A percentile compares a stretch with the other conserved stretches of the same genome.
phyloP scores from a whole-genome alignment of 2,113 vertebrate species.

The Salvator merianae region DNA sequence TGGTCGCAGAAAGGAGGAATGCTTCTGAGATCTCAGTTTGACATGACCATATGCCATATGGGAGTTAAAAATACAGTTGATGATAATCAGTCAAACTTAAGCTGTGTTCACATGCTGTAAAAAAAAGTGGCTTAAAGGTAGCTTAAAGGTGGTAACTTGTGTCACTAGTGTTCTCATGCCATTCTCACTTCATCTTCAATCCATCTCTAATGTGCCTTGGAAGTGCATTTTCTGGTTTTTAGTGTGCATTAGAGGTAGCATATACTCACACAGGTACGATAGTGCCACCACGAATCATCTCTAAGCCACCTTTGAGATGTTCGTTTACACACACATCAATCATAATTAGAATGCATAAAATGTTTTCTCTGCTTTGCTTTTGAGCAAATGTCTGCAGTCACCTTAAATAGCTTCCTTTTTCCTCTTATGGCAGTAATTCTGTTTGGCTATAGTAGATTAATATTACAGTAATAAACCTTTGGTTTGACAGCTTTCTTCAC shows the following conservation, averaged over 20 bases:
- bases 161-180: too few species aligned
- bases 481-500: neutral
- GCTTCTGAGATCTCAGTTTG: neutral
- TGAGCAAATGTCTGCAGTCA: neutral
- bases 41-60: neutral
- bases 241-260: too few species aligned
- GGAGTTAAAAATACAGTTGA: neutral
- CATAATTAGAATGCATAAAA: neutral
- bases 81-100: neutral
- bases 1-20: accelerated
- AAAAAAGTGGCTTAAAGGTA: too few species aligned
- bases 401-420: neutral
- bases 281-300: too few species aligned
- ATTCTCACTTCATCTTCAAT: too few species aligned
- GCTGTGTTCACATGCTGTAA: too few species aligned
- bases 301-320: too few species aligned
- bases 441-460: neutral
- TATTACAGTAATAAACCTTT: too few species aligned
- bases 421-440: neutral
- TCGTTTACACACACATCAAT: neutral
- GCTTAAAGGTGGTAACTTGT: too few species aligned
- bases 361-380: neutral
- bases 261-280: too few species aligned
- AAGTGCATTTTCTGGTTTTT: too few species aligned
- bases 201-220: too few species aligned